Evolutionary conservation across 2,888 invertebrate genomes (phyloP).

Genomic region (Acronicta aceris): DNA sequence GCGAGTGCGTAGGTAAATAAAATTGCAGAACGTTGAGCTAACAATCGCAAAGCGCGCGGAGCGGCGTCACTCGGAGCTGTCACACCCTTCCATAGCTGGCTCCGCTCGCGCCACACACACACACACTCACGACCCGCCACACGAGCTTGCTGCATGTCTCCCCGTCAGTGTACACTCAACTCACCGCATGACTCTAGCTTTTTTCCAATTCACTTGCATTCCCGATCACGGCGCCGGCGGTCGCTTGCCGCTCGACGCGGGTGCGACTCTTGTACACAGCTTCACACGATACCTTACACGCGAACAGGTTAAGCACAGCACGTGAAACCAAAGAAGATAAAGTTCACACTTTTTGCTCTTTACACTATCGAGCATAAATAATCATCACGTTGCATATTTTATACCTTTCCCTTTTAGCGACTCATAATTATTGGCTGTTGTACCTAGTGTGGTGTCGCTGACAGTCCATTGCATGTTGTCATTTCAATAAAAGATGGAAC

Average conservation of each 20-base stretch:
- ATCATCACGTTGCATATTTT: slow-evolving; percentile 88
- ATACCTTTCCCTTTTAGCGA: slow-evolving; percentile 89
- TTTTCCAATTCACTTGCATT: slow-evolving; percentile 85
- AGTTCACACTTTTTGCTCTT: slow-evolving; percentile 78
- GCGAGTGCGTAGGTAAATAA: slow-evolving; percentile 44
- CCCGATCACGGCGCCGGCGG: slow-evolving; percentile 83
- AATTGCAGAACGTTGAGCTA: slow-evolving; percentile 40
- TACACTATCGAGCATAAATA: slow-evolving; percentile 82
- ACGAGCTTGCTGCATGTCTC: slow-evolving; percentile 85
- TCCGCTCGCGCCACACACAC: slow-evolving; percentile 88
- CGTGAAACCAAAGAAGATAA: slow-evolving; percentile 70
- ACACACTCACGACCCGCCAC: slow-evolving; percentile 69
- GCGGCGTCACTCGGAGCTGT: slow-evolving; percentile 74
- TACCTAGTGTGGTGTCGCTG: slow-evolving; percentile 80
- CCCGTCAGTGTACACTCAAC: slow-evolving; percentile 80
- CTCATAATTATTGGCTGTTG: slow-evolving; percentile 81
- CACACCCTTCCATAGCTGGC: slow-evolving; percentile 83
- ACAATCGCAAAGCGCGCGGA: slow-evolving; percentile 66
- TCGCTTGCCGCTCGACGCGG: slow-evolving; percentile 72
- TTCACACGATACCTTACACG: slow-evolving; percentile 86
- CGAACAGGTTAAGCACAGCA: slow-evolving; percentile 85
- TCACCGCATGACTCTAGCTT: slow-evolving; percentile 86
- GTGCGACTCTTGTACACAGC: slow-evolving; percentile 80
- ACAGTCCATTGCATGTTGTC: slow-evolving; percentile 85
- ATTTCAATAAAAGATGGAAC: slow-evolving; percentile 75